Conservation (phyloP, 35 echinoderm and acorn worm genomes). For the Ophioderma brevispina region DNA sequence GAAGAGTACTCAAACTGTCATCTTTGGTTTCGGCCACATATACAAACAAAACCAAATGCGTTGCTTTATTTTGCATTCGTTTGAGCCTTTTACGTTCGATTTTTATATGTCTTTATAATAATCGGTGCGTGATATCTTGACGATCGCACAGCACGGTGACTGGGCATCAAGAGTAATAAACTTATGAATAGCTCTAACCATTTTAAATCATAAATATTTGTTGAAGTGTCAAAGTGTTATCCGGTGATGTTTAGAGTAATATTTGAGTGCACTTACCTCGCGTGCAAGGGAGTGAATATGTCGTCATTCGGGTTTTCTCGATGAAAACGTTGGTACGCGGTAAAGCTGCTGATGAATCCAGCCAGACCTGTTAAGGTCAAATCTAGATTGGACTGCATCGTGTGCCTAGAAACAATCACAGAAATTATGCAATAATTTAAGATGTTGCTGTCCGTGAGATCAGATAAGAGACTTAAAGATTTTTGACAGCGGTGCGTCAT, state of each 20-base stretch:
- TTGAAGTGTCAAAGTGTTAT: too few relatives aligned
- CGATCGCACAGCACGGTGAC: neutral
- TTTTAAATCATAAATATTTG: too few relatives aligned
- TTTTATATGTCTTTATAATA: neutral
- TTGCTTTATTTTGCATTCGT: too few relatives aligned
- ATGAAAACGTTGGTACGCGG: neutral
- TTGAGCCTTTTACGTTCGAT: too few relatives aligned
- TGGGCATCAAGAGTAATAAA: neutral
- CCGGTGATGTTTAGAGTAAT: too few relatives aligned
- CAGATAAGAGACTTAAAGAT: too few relatives aligned
- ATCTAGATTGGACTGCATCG: neutral
- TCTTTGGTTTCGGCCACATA: too few relatives aligned
- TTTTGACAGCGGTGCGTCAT: too few relatives aligned
- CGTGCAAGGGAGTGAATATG: neutral
- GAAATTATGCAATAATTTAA: too few relatives aligned
- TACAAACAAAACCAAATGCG: too few relatives aligned
- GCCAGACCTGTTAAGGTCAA: neutral
- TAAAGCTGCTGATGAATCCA: neutral
- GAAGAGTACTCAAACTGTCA: too few relatives aligned
- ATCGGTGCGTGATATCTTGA: neutral
- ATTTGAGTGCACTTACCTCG: neutral
- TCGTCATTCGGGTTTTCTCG: neutral
- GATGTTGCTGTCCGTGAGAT: too few relatives aligned
- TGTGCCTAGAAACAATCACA: neutral
- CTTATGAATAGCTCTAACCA: neutral